Percentiles rank a stretch among this genome's conserved stretches.
Conservation (phyloP, 1,140 invertebrate genomes). For the Eriosoma lanigerum region DNA sequence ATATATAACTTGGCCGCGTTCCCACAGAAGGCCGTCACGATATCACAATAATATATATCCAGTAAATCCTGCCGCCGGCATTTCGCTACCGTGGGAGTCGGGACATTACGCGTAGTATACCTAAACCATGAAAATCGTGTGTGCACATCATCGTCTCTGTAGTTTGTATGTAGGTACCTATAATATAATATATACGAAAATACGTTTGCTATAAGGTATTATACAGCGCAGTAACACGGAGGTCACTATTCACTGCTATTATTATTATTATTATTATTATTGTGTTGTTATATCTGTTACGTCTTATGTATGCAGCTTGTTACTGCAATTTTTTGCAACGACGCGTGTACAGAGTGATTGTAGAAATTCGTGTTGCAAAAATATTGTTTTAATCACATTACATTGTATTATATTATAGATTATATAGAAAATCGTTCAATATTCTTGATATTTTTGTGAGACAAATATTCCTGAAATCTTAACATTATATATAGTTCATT, state of each 20-base stretch:
- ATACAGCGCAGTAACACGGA: not conserved
- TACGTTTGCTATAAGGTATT: too few relatives aligned
- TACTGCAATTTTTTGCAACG: too few relatives aligned
- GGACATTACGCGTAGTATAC: not conserved
- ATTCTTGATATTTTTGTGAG: too few relatives aligned
- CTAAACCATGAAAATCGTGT: conserved; percentile 35
- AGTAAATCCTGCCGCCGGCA: conserved; percentile 43
- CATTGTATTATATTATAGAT: too few relatives aligned
- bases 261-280: not conserved
- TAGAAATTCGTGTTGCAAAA: too few relatives aligned
- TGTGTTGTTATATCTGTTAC: conserved; percentile 3
- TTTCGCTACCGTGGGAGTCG: conserved; percentile 49
- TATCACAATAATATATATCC: not conserved
- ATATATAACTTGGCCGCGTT: conserved; percentile 38
- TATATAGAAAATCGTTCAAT: too few relatives aligned
- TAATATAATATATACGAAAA: too few relatives aligned
- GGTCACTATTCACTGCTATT: not conserved
- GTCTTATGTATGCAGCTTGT: too few relatives aligned
- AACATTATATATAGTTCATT: too few relatives aligned
- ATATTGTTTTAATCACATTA: too few relatives aligned
- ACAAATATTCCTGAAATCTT: too few relatives aligned
- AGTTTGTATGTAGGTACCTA: not conserved
- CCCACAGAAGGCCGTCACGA: conserved; percentile 49
- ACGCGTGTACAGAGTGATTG: too few relatives aligned
- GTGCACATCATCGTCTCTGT: not conserved